Evolutionary conservation across 2,797 vertebrate genomes (phyloP).

Genomic region (Schizopygopsis pylzovi): DNA sequence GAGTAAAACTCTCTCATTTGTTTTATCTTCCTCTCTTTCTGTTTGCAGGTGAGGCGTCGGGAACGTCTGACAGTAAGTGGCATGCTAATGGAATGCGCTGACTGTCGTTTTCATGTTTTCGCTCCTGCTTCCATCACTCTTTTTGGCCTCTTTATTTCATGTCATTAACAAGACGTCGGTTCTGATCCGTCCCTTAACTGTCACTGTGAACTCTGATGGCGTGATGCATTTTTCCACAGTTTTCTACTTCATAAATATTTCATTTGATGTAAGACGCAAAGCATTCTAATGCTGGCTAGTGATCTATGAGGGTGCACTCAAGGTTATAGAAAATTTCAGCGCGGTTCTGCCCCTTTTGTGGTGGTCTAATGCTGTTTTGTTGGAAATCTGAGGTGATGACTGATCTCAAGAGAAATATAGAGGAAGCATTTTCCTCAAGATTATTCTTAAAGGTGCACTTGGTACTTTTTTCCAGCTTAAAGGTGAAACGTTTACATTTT

Average conservation of each 20-base stretch:
- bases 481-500: not conserved
- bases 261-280: conserved; percentile 16
- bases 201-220: conserved; percentile 22
- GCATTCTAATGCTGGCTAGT: conserved; percentile 22
- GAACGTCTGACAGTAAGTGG: conserved; percentile 87
- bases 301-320: conserved; percentile 30
- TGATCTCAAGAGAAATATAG: conserved; percentile 8
- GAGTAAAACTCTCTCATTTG: conserved; percentile 40
- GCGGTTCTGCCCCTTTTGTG: not conserved
- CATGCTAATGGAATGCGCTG: conserved; percentile 52
- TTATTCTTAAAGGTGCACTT: not conserved
- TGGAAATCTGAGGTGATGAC: conserved; percentile 11
- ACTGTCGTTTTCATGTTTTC: conserved; percentile 44
- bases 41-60: conserved; percentile 85
- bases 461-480: not conserved
- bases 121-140: conserved; percentile 40
- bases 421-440: not conserved
- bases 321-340: conserved; percentile 21
- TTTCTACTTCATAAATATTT: conserved; percentile 46
- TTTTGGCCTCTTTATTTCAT: conserved; percentile 46
- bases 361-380: conserved; percentile 11
- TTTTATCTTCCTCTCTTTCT: conserved; percentile 37
- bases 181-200: conserved; percentile 41
- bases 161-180: conserved; percentile 44
- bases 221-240: conserved; percentile 58